Evolutionary conservation across 2,797 vertebrate species (phyloP).

Genomic region (Pseudochirops corinnae): DNA sequence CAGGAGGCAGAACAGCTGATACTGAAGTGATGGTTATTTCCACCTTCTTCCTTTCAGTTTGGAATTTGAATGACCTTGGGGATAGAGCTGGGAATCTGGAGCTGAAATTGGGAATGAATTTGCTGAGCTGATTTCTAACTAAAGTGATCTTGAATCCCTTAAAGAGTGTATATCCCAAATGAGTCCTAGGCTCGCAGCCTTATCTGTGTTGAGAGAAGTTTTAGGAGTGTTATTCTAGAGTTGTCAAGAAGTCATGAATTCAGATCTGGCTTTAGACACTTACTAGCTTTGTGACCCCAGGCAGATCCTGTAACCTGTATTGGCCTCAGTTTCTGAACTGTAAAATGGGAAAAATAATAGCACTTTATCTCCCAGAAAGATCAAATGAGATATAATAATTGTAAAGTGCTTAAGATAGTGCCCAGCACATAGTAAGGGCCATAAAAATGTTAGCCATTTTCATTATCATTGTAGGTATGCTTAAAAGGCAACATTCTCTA

Average conservation of each 20-base stretch:
- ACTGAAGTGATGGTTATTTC: neutral
- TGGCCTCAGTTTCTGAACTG: neutral
- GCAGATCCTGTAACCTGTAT: neutral
- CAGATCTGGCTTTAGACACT: neutral
- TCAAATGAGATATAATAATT: neutral
- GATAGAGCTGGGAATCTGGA: neutral
- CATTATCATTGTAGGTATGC: neutral
- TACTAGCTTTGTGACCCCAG: neutral
- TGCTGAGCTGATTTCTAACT: neutral
- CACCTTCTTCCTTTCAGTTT: neutral
- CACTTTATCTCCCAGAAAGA: neutral
- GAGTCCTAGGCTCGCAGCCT: neutral
- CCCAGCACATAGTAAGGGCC: neutral
- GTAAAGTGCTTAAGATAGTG: neutral
- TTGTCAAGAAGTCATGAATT: neutral
- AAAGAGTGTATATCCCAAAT: neutral
- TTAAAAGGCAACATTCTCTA: neutral
- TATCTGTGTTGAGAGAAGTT: neutral
- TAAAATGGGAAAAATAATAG: neutral
- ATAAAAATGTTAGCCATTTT: neutral
- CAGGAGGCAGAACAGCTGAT: neutral
- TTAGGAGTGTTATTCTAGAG: neutral
- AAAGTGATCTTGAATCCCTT: neutral
- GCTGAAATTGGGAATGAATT: neutral
- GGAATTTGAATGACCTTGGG: neutral